Base-by-base conservation (phyloP, 2,797 vertebrate species). In the Dallia pectoralis region DNA sequence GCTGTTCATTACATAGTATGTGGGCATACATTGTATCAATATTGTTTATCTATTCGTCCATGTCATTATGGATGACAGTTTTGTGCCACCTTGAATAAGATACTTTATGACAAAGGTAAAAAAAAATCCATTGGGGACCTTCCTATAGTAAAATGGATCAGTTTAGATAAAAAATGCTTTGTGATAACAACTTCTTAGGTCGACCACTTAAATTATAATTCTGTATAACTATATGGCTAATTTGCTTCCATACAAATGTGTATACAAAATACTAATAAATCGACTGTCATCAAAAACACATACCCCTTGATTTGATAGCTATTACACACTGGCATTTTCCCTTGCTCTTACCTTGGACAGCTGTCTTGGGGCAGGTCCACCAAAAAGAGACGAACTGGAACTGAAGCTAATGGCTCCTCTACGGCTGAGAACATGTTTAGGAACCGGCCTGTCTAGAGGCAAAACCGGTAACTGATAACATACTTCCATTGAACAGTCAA, bases 401-500 rank as follows among this genome's bases (percentile, higher is more conserved):
- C 93, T 94, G 92, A 95, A 94, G 88, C 94, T 95, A 92, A 95
- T 95, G 90, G 94, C 94, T 74, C 94, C 94, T 76, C 94, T 87
- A 85, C 94, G 94, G 86, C 92, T 94, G 83, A 95, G 94, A 87
- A 95, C 94, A 82, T 95, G 94, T 87, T 95, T 93, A 81, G 94
- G 94, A 74, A 95, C 93, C 89, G 92, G 93, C 88, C 94, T 92
- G 93, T 95, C 94, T 90, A 95, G 92, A 49, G 94, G 93, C 93
- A 95, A 92, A 91, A 95, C 93, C 85, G 94, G 94, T 88, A 95
- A 85, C 90, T 95, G 94, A 87, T 92, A 94, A 67, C 93, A 95
- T 93, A 94, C 92, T 94, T 94, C 94, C 94, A 95, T 95, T 85
- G 89, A 91, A 88, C 81, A 80, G 74, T 71, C 71, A 73, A 53